A percentile compares a stretch with the other conserved stretches of the same genome.
phyloP scores from a whole-genome alignment of 2,113 vertebrate species.

The Ptilorrhoa leucosticta region DNA sequence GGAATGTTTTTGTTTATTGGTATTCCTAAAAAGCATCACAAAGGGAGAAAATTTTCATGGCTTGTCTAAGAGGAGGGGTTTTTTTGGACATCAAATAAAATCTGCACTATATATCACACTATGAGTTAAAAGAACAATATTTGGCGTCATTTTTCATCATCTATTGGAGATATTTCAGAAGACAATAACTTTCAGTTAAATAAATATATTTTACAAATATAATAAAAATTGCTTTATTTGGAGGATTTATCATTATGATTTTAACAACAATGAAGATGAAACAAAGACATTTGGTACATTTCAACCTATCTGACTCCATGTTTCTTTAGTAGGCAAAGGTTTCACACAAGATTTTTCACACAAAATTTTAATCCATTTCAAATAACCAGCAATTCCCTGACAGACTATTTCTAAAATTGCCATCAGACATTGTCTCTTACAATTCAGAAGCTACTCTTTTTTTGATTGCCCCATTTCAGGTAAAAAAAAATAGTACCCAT shows the following conservation, averaged over 20 bases:
- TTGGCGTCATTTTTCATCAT: not conserved
- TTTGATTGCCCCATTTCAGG: not conserved
- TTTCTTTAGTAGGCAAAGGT: not conserved
- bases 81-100: not conserved
- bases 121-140: not conserved
- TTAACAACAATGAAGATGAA: not conserved
- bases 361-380: not conserved
- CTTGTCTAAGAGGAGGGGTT: not conserved
- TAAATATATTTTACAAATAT: not conserved
- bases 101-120: not conserved
- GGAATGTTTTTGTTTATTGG: not conserved
- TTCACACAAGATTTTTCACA: not conserved
- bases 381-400: not conserved
- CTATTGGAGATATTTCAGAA: not conserved
- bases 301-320: not conserved
- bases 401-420: slow-evolving; percentile 25
- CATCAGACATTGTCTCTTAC: slow-evolving; percentile 6
- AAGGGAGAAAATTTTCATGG: not conserved
- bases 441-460: slow-evolving; percentile 23
- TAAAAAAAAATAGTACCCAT: not conserved
- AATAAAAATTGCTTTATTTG: not conserved
- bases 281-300: not conserved
- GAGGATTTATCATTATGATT: not conserved
- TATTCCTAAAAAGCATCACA: not conserved
- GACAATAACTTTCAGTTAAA: not conserved